A percentile compares a stretch with the other conserved stretches of the same genome.
These are phyloP conservation scores for Nycticebus coucang DNA, from an alignment of 2,113 vertebrate species.

Conservation along the genomic window DNA sequence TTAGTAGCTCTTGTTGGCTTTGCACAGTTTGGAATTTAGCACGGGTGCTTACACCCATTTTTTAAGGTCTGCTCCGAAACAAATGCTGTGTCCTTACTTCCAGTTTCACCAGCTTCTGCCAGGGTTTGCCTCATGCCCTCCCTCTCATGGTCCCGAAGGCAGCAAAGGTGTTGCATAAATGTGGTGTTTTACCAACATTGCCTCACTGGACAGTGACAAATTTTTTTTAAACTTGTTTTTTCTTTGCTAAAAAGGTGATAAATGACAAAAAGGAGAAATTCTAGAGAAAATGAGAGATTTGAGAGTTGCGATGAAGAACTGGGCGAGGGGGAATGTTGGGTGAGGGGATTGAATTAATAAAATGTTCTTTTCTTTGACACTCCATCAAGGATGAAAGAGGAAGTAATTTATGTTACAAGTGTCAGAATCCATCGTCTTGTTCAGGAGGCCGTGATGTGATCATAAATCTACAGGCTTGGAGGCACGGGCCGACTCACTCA, in stretches of 20 bases:
- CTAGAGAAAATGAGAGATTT: neutral
- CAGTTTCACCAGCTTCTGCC: neutral
- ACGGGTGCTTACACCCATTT: neutral
- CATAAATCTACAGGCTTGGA: neutral
- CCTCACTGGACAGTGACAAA: neutral
- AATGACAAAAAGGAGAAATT: neutral
- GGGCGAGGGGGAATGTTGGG: neutral
- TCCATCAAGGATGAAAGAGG: neutral
- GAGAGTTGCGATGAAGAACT: neutral
- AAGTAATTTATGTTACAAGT: neutral
- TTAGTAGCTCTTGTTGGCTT: neutral
- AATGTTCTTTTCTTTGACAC: neutral
- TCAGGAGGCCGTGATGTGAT: neutral
- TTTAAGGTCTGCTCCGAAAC: neutral
- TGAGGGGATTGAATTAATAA: neutral
- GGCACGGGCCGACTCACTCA: neutral
- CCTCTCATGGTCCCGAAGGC: neutral
- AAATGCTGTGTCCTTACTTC: neutral
- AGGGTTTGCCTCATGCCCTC: neutral
- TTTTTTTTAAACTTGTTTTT: neutral
- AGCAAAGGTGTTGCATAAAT: neutral
- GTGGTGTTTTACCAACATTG: neutral
- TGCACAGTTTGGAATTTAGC: neutral
- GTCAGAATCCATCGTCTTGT: neutral
- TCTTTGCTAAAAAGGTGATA: neutral